Base-by-base conservation (phyloP, 2,113 vertebrate species). In the Eulacestoma nigropectus region DNA sequence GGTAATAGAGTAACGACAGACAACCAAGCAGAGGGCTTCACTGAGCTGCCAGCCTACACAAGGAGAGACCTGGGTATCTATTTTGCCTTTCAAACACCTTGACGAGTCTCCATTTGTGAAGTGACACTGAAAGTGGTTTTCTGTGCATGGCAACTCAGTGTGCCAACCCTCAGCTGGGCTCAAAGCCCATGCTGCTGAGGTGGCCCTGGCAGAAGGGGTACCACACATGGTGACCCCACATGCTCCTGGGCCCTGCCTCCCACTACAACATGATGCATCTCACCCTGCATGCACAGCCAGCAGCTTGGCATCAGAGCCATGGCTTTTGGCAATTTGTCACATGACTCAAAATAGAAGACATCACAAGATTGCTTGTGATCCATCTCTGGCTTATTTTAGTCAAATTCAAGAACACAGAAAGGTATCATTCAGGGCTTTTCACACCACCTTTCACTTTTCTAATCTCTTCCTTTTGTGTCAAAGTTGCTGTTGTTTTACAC, bases 181-280 rank as follows among this genome's bases (percentile, higher is more conserved):
- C 17, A 30, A 23, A 87, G 49, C 50, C 57, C 26, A 1, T 0
- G 12, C 46, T 30, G 6, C 35, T 10, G 12, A 88, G 53, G 47
- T 49, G 72, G 32, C 56, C 68, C 41, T 74, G 91, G 67, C 84
- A 95, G n/a, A 52, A 49, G 17, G 23, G n/a, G 57, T 2, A 10
- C 10, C 25, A 68, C 33, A 63, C 44, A 90, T 16, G 30, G 73
- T 1, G 8, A 52, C 57, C 62, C 53, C 2, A 2, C 14, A 1
- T 32, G 62, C 35, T 68, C 42, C 73, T 41, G 32, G 32, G 68
- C n/a, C 46, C 27, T 60, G 33, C 41, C 44, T 77, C 41, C 59
- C 42, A 41, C 14, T n/a, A 47, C 70, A 65, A 8, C 12, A 6
- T 0, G 0, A 69, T 5, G 14, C 47, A 21, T 19, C 50, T 50